Evolutionary conservation across 1,140 invertebrate species (phyloP), one percentile per base, ranked within the genome.

Genomic region (Penaeus indicus): DNA sequence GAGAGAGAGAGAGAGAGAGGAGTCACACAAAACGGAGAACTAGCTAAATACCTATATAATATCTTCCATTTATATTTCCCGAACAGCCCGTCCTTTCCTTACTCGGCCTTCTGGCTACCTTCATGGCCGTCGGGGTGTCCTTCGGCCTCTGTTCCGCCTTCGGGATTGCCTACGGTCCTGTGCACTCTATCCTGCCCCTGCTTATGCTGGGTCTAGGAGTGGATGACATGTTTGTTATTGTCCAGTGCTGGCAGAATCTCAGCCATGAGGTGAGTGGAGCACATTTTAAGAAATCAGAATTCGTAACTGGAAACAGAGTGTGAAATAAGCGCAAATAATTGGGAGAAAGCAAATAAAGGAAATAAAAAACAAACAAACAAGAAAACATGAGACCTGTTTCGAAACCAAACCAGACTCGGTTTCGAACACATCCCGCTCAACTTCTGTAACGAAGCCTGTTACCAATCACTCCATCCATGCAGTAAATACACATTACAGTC

Each of bases 151-250:
- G 96, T 92, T 96, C 96, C 19, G 91, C 95, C 3, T 92, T 96
- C 90, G 95, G 95, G 42, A 93, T 97, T 21, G 94, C 95, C 10
- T 97, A 96, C 93, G 96, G 96, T 1, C 96, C 96, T 4, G 96
- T 97, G 21, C 96, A 97, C 92, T 95, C 95, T 42, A 96, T 96
- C 54, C 93, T 97, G 90, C 96, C 96, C 13, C 97, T 97, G 93
- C 93, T 97, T 69, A 92, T 97, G 47, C 95, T 97, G 94, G 96
- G 96, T 91, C 94, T 96, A 18, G 96, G 96, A 72, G 94, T 97
- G 84, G 96, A 97, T 92, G 95, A 97, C 93, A 96, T 96, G 94
- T 96, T 97, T 94, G 94, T 97, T 8, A 96, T 97, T 93, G 94
- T 96, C 94, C 95, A 96, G 88, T 90, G 91, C 64, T 91, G 86